These are phyloP conservation scores for Caradrina kadenii DNA, from an alignment of 2,888 invertebrate species.

Conservation along the genomic window DNA sequence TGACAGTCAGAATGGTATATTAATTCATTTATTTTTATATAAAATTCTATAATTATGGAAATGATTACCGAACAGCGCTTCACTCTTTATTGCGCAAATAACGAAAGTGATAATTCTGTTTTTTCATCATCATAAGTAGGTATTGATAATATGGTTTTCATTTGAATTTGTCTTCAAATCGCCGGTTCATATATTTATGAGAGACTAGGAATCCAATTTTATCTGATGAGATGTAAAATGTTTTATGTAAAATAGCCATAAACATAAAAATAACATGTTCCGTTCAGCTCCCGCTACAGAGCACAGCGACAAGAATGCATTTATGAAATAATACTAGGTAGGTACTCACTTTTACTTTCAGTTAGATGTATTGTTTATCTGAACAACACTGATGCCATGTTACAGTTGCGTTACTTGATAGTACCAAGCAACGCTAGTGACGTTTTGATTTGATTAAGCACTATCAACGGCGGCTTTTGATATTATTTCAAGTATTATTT, in stretches of 20 bases:
- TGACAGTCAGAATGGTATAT: conserved; percentile 61
- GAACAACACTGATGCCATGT: background rate
- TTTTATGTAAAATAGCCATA: background rate
- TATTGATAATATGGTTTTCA: background rate
- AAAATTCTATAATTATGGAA: conserved; percentile 45
- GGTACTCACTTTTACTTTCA: conserved; percentile 4
- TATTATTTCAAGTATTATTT: conserved; percentile 54
- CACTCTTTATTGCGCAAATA: conserved; percentile 64
- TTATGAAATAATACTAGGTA: conserved; percentile 2
- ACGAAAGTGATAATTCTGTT: conserved; percentile 25
- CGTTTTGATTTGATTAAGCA: conserved; percentile 53
- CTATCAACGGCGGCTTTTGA: conserved; percentile 53
- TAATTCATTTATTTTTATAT: conserved; percentile 64
- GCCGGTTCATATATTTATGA: background rate
- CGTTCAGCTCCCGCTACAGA: no score
- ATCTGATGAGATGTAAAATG: background rate
- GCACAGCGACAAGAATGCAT: background rate
- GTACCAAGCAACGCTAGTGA: conserved; percentile 6
- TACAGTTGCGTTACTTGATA: background rate
- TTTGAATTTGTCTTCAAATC: conserved; percentile 1
- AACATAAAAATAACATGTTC: background rate
- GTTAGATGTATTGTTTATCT: background rate
- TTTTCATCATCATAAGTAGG: conserved; percentile 2
- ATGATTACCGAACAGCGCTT: conserved; percentile 60
- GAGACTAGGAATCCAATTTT: no score